phyloP scores from a whole-genome alignment of 1,140 invertebrate genomes.

The Ericerus pela region DNA sequence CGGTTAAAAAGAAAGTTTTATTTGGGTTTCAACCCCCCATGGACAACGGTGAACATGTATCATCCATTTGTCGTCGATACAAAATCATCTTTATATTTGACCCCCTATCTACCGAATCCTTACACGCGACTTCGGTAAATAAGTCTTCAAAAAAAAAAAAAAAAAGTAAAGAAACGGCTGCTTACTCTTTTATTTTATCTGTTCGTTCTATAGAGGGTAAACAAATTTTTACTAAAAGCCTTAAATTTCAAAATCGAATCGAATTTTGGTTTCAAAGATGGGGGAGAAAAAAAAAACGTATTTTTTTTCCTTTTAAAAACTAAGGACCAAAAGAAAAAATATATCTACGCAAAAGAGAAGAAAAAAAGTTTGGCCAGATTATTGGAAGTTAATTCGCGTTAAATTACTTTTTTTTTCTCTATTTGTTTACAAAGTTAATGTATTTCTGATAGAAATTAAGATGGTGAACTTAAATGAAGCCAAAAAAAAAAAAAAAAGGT shows the following conservation, averaged over 20 bases:
- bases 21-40: conserved; percentile 1
- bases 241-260: too few species aligned
- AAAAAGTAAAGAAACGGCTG: too few species aligned
- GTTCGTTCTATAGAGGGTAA: too few species aligned
- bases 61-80: conserved; percentile 5
- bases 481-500: too few species aligned
- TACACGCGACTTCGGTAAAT: conserved; percentile 6
- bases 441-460: too few species aligned
- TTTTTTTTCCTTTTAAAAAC: neutral
- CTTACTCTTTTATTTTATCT: too few species aligned
- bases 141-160: too few species aligned
- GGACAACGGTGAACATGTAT: conserved; percentile 6
- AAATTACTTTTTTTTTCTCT: conserved; percentile 6
- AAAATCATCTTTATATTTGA: neutral
- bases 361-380: neutral
- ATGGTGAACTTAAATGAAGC: too few species aligned
- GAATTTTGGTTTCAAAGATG: too few species aligned
- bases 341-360: neutral
- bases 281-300: too few species aligned
- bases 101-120: neutral
- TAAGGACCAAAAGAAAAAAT: neutral
- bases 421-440: conserved; percentile 1
- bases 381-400: conserved; percentile 11
- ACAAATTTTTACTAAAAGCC: too few species aligned
- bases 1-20: neutral